These are phyloP conservation scores for Dreissena rostriformis DNA, from an alignment of 1,140 invertebrate genomes.

Conservation along the genomic window DNA sequence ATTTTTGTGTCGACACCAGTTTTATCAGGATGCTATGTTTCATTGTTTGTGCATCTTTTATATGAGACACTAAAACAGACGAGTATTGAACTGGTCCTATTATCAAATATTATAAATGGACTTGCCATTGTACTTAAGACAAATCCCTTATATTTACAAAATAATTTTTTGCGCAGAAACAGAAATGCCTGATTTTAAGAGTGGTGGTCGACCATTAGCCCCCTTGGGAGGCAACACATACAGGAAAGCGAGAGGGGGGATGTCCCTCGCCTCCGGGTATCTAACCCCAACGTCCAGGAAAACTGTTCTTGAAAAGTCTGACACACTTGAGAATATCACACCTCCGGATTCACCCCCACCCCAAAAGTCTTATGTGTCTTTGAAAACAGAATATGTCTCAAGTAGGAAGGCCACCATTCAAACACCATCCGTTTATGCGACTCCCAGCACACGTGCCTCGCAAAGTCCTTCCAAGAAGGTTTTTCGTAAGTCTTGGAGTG, in stretches of 20 bases:
- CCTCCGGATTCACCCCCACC: background rate
- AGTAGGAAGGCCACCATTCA: background rate
- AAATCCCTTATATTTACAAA: no score
- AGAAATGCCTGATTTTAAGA: no score
- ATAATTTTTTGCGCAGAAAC: no score
- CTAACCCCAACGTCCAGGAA: conserved; percentile 36
- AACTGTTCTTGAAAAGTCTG: background rate
- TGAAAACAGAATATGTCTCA: conserved; percentile 30
- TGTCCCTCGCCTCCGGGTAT: conserved; percentile 46
- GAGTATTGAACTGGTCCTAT: no score
- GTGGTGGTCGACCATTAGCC: no score
- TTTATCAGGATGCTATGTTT: no score
- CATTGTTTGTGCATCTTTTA: no score
- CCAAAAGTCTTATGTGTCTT: conserved; percentile 4
- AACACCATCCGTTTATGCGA: background rate
- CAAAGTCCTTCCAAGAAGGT: conserved; percentile 29
- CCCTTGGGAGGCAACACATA: conserved; percentile 20
- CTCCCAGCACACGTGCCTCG: background rate
- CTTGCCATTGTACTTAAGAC: no score
- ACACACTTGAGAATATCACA: background rate
- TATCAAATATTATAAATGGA: no score
- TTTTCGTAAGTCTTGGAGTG: conserved; percentile 37
- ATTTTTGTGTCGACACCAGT: no score
- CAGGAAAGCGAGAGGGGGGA: conserved; percentile 43
- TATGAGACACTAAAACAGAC: no score